Evolutionary conservation across 1,140 invertebrate species (phyloP), one percentile per base, ranked within the genome.

Genomic region (Neuroterus valhalla): DNA sequence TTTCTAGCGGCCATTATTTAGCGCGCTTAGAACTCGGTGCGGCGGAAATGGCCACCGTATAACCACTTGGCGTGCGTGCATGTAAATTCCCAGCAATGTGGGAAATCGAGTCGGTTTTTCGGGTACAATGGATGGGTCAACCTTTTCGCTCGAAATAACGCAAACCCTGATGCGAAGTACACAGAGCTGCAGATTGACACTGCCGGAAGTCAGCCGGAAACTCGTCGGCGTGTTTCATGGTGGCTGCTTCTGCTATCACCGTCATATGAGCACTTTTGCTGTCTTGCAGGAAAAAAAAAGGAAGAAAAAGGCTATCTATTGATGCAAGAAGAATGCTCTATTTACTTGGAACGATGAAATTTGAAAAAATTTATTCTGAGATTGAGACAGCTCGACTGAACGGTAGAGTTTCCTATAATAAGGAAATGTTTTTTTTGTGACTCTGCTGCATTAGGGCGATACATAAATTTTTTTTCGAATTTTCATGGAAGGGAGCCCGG

Each of bases 1-100:
- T 83, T 87, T 87, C 85, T 84, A 86, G 80, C 87, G 80, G 84
- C 85, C 87, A 88, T 88, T 88, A 88, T 88, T 88, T 88, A 87
- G 86, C 82, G 80, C 82, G 87, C 86, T 88, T 88, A 88, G 86
- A 88, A 88, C 84, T 84, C 81, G 81, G 81, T 81, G 76, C 79
- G 74, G 78, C 72, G 77, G 77, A 81, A 79, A 83, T 81, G 78
- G 74, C 76, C 68, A 68, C 31, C 66, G 8, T 31, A 48, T 31
- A 31, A 5, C 50, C 42, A 55, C 23, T 45, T 44, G 23, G 44
- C 42, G 14, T 76, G 42, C 50, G 50, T 23, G 11, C 23, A 52
- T 52, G 23, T n/a, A 44, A 70, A 67, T 74, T 79, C 72, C 43
- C 69, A 75, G 81, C 75, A 82, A 80, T 82, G 80, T 82, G 74